phyloP scores from a whole-genome alignment of 2,888 invertebrate genomes.

The Caenorhabditis sp. region DNA sequence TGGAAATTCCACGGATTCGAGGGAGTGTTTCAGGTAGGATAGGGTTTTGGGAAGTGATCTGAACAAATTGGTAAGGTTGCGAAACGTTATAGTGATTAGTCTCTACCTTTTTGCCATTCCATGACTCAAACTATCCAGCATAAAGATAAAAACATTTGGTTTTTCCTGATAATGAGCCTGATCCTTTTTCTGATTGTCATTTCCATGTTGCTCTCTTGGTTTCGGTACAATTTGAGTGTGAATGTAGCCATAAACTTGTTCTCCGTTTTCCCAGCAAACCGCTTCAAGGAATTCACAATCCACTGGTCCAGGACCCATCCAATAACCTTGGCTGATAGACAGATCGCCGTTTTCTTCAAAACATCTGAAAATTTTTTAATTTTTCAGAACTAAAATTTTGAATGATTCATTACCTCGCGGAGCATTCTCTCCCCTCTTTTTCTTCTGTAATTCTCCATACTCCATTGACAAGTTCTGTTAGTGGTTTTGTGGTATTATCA shows the following conservation, averaged over 20 bases:
- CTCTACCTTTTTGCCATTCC: background rate
- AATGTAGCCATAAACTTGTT: slow-evolving; percentile 18
- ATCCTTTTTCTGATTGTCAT: no score
- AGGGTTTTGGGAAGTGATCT: slow-evolving; percentile 53
- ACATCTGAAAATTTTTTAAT: background rate
- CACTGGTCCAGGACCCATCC: background rate
- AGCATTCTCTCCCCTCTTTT: background rate
- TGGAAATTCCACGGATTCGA: slow-evolving; percentile 56
- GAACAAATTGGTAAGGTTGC: background rate
- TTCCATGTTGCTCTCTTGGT: no score
- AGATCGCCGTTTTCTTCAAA: background rate
- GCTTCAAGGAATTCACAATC: slow-evolving; percentile 17
- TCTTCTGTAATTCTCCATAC: background rate
- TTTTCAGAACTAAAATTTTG: background rate
- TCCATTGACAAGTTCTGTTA: slow-evolving; percentile 19
- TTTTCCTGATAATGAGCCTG: background rate
- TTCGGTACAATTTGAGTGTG: slow-evolving; percentile 9
- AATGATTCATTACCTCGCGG: background rate
- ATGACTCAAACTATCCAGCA: background rate
- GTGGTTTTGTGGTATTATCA: background rate
- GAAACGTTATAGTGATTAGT: background rate
- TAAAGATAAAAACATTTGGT: slow-evolving; percentile 1
- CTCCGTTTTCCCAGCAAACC: background rate
- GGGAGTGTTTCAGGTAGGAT: slow-evolving; percentile 18
- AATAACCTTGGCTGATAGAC: background rate